These are phyloP conservation scores for Bombus sibiricus DNA, from an alignment of 1,140 invertebrate species.

Conservation along the genomic window DNA sequence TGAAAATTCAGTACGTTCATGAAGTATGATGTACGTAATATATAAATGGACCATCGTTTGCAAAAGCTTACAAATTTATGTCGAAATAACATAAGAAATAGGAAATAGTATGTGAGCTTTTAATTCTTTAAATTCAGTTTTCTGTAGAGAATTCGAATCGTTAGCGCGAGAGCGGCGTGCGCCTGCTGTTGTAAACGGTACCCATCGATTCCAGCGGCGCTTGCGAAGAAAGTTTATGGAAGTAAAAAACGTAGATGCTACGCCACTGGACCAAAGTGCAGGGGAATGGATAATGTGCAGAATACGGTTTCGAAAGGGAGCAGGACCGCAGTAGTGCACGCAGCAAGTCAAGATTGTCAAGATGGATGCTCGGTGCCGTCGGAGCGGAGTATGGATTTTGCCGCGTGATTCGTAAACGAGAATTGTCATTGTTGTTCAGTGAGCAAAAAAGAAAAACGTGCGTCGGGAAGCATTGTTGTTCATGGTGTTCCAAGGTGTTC, in stretches of 20 bases:
- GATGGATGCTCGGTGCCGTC: slow-evolving; percentile 75
- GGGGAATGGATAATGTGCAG: slow-evolving; percentile 57
- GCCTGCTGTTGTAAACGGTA: slow-evolving; percentile 8
- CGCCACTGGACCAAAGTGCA: slow-evolving; percentile 49
- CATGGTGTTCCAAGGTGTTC: slow-evolving; percentile 31
- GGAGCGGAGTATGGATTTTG: slow-evolving; percentile 75
- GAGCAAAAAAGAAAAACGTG: background rate
- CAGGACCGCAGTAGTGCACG: slow-evolving; percentile 52
- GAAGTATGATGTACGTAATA: background rate
- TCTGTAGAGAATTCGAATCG: background rate
- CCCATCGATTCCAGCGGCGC: slow-evolving; percentile 21
- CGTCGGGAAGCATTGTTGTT: slow-evolving; percentile 15
- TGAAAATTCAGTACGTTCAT: background rate
- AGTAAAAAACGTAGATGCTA: slow-evolving; percentile 36
- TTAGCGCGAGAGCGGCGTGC: background rate
- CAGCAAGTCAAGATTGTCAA: slow-evolving; percentile 68
- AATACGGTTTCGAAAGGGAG: slow-evolving; percentile 54
- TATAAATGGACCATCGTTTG: background rate
- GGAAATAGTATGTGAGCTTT: too few relatives aligned
- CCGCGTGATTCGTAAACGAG: slow-evolving; percentile 72
- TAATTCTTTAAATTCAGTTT: background rate
- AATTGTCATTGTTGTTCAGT: slow-evolving; percentile 33
- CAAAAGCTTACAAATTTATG: background rate
- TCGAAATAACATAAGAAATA: background rate
- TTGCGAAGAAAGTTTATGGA: background rate